These are phyloP conservation scores for Glyptemys insculpta DNA, from an alignment of 2,797 vertebrate species.

Conservation along the genomic window DNA sequence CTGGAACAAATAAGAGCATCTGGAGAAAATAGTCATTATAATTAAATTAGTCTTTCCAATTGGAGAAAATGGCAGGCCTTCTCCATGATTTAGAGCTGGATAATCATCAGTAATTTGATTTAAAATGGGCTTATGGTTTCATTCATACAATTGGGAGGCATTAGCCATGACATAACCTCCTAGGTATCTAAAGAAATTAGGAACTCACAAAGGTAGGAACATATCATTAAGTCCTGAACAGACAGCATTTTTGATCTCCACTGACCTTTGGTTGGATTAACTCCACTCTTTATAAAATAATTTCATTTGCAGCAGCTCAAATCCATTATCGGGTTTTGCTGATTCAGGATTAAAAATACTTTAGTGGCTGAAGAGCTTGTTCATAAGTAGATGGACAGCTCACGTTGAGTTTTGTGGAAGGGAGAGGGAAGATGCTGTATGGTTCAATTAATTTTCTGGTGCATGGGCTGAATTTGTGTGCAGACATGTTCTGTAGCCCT, in stretches of 20 bases:
- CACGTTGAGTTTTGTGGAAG: not conserved
- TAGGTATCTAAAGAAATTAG: conserved; percentile 75
- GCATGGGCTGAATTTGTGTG: not conserved
- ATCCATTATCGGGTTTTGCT: conserved; percentile 74
- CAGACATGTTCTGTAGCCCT: not conserved
- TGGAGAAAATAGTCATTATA: conserved; percentile 72
- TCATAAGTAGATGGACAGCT: too few relatives aligned
- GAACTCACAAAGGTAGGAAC: conserved; percentile 65
- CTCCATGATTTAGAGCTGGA: conserved; percentile 66
- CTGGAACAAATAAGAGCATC: conserved; percentile 75
- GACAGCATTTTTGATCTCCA: conserved; percentile 62
- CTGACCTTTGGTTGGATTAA: conserved; percentile 76
- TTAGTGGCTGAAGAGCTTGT: conserved; percentile 48
- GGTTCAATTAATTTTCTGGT: not conserved
- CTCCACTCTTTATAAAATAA: conserved; percentile 79
- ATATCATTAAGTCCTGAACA: conserved; percentile 70
- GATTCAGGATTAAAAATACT: conserved; percentile 77
- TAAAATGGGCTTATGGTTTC: conserved; percentile 72
- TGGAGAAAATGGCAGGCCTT: conserved; percentile 68
- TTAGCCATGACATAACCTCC: conserved; percentile 79
- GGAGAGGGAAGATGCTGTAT: not conserved
- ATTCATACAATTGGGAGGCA: conserved; percentile 73
- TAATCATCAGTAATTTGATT: conserved; percentile 78
- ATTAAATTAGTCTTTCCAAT: conserved; percentile 79
- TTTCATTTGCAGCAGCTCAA: conserved; percentile 79